Evolutionary conservation across 2,113 vertebrate species (phyloP).

Genomic region (Microtus richardsoni): DNA sequence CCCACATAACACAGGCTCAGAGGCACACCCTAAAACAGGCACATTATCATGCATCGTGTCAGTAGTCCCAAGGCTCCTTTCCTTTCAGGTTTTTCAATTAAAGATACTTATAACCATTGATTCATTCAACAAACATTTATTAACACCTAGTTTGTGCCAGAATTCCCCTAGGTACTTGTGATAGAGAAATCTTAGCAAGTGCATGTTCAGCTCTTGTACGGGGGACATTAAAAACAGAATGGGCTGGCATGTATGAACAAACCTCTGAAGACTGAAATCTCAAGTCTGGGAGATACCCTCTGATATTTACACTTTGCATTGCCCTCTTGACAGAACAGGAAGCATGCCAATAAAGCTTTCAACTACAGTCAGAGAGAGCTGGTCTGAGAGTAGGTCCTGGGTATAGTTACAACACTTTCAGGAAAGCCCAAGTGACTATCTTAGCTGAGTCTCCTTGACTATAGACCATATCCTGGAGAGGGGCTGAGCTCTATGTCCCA

Average conservation of each 20-base stretch:
- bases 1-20: neutral
- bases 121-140: neutral
- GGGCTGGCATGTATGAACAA: neutral
- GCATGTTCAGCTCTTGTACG: neutral
- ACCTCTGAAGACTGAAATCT: neutral
- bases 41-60: neutral
- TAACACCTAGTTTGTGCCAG: neutral
- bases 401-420: neutral
- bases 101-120: neutral
- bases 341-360: neutral
- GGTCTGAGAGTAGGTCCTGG: neutral
- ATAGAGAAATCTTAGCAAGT: neutral
- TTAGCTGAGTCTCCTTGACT: neutral
- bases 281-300: neutral
- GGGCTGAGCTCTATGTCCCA: neutral
- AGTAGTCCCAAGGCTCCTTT: neutral
- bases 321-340: neutral
- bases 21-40: neutral
- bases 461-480: neutral
- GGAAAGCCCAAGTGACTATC: neutral
- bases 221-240: neutral
- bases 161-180: neutral
- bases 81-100: neutral
- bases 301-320: neutral
- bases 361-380: neutral